phyloP scores from a whole-genome alignment of 1,140 invertebrate species.

The Andricus grossulariae region DNA sequence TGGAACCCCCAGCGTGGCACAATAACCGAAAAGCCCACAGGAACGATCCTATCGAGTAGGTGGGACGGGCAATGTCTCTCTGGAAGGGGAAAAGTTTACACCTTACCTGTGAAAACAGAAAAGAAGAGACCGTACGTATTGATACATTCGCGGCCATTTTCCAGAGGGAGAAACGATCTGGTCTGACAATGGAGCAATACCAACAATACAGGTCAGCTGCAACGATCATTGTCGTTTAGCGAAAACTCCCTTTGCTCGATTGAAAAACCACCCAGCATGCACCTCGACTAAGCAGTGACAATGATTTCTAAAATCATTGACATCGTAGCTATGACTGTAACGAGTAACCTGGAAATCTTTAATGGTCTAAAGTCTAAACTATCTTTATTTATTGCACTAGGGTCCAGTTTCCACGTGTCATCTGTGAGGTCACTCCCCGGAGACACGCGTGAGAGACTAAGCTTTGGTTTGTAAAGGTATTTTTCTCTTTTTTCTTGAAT shows the following conservation, averaged over 20 bases:
- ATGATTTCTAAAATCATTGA: conserved; percentile 52
- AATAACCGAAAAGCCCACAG: conserved; percentile 42
- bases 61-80: conserved; percentile 33
- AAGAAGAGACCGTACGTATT: conserved; percentile 5
- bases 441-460: conserved; percentile 43
- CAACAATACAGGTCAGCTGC: conserved; percentile 36
- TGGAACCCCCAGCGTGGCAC: conserved; percentile 45
- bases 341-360: conserved; percentile 45
- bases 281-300: conserved; percentile 34
- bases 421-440: conserved; percentile 51
- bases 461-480: conserved; percentile 46
- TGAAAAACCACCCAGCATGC: conserved; percentile 47
- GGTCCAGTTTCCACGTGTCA: conserved; percentile 43
- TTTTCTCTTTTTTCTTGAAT: conserved; percentile 35
- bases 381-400: conserved; percentile 48
- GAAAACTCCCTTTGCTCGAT: conserved; percentile 38
- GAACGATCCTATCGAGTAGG: conserved; percentile 47
- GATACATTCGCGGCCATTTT: conserved; percentile 8
- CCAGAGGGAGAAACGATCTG: conserved; percentile 4
- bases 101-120: background rate
- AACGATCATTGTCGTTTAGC: conserved; percentile 32
- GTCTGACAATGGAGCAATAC: conserved; percentile 28
- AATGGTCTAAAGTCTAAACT: conserved; percentile 42
- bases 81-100: conserved; percentile 24
- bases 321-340: conserved; percentile 7